Conservation (phyloP, 2,113 vertebrate genomes). For the Scomber japonicus region DNA sequence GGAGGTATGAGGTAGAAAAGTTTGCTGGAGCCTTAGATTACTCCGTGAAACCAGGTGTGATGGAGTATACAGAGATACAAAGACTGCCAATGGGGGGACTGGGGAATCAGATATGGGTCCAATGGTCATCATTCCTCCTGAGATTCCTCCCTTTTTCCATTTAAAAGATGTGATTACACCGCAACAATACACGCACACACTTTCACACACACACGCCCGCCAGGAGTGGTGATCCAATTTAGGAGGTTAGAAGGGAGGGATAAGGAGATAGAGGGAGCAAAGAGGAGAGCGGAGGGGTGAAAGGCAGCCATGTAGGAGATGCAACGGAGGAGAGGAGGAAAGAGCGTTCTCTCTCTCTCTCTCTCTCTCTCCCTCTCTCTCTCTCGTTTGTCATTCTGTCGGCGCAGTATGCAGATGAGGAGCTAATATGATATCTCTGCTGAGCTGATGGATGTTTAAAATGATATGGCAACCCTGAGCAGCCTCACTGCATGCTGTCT, state of each 20-base stretch:
- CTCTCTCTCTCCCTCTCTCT: constrained; percentile 16
- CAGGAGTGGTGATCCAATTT: constrained; percentile 71
- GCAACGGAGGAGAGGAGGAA: constrained; percentile 21
- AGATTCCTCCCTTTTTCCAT: constrained; percentile 74
- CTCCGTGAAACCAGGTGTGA: constrained; percentile 53
- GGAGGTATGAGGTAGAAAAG: constrained; percentile 31
- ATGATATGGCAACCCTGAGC: constrained; percentile 76
- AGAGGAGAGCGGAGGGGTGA: constrained; percentile 37
- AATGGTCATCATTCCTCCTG: constrained; percentile 70
- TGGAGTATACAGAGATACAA: constrained; percentile 52
- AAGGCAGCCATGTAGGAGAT: constrained; percentile 54
- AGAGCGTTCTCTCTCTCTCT: neutral
- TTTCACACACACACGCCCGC: constrained; percentile 39
- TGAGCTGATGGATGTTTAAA: constrained; percentile 82
- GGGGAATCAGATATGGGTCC: constrained; percentile 59
- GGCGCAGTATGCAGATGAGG: constrained; percentile 80
- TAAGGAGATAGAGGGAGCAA: constrained; percentile 66
- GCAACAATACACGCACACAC: constrained; percentile 52
- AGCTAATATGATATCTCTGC: constrained; percentile 82
- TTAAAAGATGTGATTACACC: constrained; percentile 80
- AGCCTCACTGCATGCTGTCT: constrained; percentile 65
- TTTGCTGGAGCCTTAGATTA: constrained; percentile 37
- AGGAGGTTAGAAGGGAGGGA: constrained; percentile 69
- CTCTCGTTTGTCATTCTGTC: constrained; percentile 82
- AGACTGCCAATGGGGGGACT: constrained; percentile 18